phyloP scores from a whole-genome alignment of 1,140 invertebrate genomes.

The Aphidius gifuensis region DNA sequence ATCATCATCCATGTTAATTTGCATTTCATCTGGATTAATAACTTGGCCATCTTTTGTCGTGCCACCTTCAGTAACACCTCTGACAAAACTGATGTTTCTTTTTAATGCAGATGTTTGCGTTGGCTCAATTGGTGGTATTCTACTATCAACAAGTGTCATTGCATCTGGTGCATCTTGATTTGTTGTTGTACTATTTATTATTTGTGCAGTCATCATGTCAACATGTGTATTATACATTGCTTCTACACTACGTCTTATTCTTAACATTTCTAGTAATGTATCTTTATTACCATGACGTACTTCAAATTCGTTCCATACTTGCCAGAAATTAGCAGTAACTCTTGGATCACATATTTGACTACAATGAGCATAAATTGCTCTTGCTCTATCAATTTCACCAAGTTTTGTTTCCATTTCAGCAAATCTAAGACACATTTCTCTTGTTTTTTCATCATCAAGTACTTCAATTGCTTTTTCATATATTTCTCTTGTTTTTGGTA shows the following conservation, averaged over 20 bases:
- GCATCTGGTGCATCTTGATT: slow-evolving; percentile 72
- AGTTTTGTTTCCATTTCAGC: slow-evolving; percentile 97
- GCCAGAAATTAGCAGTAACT: slow-evolving; percentile 92
- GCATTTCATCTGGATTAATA: slow-evolving; percentile 92
- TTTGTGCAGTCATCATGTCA: slow-evolving; percentile 98
- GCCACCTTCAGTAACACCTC: slow-evolving; percentile 80
- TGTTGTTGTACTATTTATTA: slow-evolving; percentile 74
- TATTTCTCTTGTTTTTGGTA: slow-evolving; percentile 93
- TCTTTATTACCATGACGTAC: slow-evolving; percentile 99
- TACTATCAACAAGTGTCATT: slow-evolving; percentile 85
- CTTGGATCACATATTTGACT: slow-evolving; percentile 99
- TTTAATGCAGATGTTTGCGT: slow-evolving; percentile 49
- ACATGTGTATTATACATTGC: slow-evolving; percentile 95
- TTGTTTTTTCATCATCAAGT: slow-evolving; percentile 83
- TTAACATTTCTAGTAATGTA: slow-evolving; percentile 97
- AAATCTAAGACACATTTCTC: slow-evolving; percentile 96
- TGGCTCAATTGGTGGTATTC: slow-evolving; percentile 54
- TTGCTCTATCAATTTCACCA: slow-evolving; percentile 94
- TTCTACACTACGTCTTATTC: slow-evolving; percentile 96
- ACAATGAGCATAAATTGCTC: slow-evolving; percentile 96
- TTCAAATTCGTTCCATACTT: slow-evolving; percentile 99
- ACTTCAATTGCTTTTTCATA: slow-evolving; percentile 98
- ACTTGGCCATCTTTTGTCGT: slow-evolving; percentile 62
- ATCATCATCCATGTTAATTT: slow-evolving; percentile 74
- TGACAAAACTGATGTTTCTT: slow-evolving; percentile 78